Conservation (phyloP, 2,888 invertebrate genomes). For the Phyto melanocephala region DNA sequence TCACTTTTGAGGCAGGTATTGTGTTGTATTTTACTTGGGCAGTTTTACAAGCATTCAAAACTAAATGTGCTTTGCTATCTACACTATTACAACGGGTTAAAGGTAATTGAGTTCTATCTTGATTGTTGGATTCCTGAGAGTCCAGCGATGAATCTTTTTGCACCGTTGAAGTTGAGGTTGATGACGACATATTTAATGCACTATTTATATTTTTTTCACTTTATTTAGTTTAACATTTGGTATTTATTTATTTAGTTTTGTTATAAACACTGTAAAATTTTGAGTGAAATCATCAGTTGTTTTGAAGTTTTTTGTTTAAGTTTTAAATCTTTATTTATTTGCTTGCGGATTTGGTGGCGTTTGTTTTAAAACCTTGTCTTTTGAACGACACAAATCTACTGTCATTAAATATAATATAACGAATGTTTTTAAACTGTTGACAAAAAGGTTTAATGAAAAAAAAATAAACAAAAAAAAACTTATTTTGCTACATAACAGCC, state of each 20-base stretch:
- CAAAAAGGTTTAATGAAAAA: neutral
- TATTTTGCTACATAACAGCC: neutral
- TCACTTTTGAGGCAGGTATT: constrained; percentile 40
- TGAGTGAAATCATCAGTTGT: neutral
- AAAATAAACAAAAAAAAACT: neutral
- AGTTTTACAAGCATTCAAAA: constrained; percentile 70
- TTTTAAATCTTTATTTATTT: neutral
- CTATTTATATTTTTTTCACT: neutral
- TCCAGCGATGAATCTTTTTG: constrained; percentile 58
- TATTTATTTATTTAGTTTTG: neutral
- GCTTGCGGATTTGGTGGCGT: neutral
- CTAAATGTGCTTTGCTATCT: constrained; percentile 69
- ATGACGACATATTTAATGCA: constrained; percentile 37
- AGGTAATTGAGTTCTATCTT: constrained; percentile 60
- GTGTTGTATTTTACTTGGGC: constrained; percentile 64
- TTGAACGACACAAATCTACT: neutral
- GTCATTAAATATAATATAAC: neutral
- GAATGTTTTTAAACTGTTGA: neutral
- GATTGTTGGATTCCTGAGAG: constrained; percentile 57
- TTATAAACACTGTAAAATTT: neutral
- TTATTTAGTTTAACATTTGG: neutral
- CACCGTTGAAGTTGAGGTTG: constrained; percentile 39
- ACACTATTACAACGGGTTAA: constrained; percentile 71
- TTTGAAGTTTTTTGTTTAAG: neutral
- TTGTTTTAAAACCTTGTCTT: neutral